Percentiles rank a stretch among this genome's conserved stretches.
These are phyloP conservation scores for Hecatera dysodea DNA, from an alignment of 2,888 invertebrate species.

Conservation along the genomic window DNA sequence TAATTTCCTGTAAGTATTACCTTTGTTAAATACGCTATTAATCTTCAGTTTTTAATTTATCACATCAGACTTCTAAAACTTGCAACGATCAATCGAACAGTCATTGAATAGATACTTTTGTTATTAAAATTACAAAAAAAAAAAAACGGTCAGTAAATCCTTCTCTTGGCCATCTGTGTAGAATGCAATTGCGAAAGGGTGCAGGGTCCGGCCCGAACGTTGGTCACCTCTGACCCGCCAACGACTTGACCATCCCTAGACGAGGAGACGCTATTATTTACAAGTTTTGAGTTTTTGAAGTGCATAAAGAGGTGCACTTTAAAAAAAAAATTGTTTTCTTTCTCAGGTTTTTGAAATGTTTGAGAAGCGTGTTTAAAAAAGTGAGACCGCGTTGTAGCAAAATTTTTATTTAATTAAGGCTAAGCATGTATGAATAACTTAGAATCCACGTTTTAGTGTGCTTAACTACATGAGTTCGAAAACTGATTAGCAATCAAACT, in stretches of 20 bases:
- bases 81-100: constrained; percentile 41
- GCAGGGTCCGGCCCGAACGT: constrained; percentile 75
- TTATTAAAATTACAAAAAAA: constrained; percentile 63
- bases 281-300: constrained; percentile 55
- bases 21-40: not conserved
- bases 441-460: not conserved
- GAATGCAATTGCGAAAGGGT: constrained; percentile 82
- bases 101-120: constrained; percentile 49
- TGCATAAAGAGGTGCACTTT: constrained; percentile 52
- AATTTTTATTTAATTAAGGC: too few species aligned
- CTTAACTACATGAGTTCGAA: too few species aligned
- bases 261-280: constrained; percentile 51
- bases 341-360: not conserved
- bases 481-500: too few species aligned
- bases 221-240: constrained; percentile 88
- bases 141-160: constrained; percentile 60
- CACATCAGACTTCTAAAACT: constrained; percentile 1
- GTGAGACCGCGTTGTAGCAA: not conserved
- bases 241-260: constrained; percentile 68
- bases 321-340: not conserved
- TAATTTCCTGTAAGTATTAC: not conserved
- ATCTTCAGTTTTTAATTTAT: not conserved
- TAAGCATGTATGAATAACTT: too few species aligned
- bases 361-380: not conserved
- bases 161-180: constrained; percentile 56